A percentile compares a stretch with the other conserved stretches of the same genome.
These are phyloP conservation scores for Miltochrista miniata DNA, from an alignment of 2,888 invertebrate species.

Conservation along the genomic window DNA sequence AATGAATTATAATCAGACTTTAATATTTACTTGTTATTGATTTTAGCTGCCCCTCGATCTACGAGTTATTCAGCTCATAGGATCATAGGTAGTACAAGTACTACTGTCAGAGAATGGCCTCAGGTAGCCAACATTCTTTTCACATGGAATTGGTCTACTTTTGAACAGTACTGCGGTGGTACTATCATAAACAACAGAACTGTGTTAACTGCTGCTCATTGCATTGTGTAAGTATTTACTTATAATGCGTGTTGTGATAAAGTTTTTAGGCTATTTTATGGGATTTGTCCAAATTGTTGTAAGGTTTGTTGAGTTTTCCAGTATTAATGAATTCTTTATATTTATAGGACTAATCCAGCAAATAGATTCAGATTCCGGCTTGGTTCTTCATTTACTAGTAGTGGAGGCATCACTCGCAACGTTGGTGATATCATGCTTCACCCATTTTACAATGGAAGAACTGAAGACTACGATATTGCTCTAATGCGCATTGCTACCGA, in stretches of 20 bases:
- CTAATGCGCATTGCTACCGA: slow-evolving; percentile 42
- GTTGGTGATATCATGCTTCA: slow-evolving; percentile 43
- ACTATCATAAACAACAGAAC: slow-evolving; percentile 1
- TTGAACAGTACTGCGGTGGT: slow-evolving; percentile 4
- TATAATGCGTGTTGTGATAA: too few relatives aligned
- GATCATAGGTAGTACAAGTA: neutral
- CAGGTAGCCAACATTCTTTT: slow-evolving; percentile 1
- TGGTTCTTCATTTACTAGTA: slow-evolving; percentile 46
- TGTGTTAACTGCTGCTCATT: slow-evolving; percentile 7
- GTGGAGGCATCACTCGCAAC: slow-evolving; percentile 45
- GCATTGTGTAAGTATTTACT: slow-evolving; percentile 4
- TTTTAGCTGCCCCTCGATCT: neutral
- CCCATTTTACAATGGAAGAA: slow-evolving; percentile 45
- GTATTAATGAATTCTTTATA: neutral
- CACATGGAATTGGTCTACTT: slow-evolving; percentile 4
- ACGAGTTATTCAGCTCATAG: neutral
- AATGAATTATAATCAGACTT: too few relatives aligned
- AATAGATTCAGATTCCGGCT: slow-evolving; percentile 29
- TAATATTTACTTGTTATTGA: neutral
- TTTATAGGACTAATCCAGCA: slow-evolving; percentile 31
- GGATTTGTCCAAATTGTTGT: neutral
- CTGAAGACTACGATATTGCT: slow-evolving; percentile 54
- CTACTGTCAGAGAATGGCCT: slow-evolving; percentile 5
- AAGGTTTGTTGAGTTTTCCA: neutral
- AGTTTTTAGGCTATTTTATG: too few relatives aligned